These are phyloP conservation scores for Neomorphus geoffroyi DNA, from an alignment of 2,797 vertebrate genomes.

Conservation along the genomic window DNA sequence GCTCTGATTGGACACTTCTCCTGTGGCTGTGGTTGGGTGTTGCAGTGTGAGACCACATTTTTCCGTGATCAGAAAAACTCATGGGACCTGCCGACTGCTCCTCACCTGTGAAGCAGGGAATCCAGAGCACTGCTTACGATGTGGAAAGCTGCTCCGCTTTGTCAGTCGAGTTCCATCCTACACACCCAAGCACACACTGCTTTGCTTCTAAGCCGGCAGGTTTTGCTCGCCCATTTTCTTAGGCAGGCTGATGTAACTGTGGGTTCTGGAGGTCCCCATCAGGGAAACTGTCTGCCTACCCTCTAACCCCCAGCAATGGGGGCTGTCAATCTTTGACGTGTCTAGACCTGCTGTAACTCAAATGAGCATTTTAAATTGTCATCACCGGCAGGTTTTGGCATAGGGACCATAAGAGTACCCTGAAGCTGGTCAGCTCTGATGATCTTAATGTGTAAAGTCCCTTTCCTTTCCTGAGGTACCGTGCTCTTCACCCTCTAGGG, in stretches of 20 bases:
- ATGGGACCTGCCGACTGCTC: neutral
- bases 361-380: neutral
- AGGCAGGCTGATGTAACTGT: neutral
- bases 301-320: neutral
- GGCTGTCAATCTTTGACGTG: neutral
- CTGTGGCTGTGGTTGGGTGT: fast-evolving
- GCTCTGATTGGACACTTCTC: neutral
- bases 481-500: neutral
- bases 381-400: neutral
- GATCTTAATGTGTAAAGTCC: neutral
- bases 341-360: neutral
- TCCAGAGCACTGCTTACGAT: neutral
- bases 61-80: neutral
- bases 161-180: neutral
- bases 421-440: neutral
- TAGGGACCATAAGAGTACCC: neutral
- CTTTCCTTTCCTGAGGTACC: neutral
- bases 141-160: neutral
- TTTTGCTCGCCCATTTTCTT: neutral
- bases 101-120: neutral
- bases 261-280: neutral
- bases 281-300: neutral
- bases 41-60: fast-evolving
- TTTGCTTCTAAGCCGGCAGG: neutral
- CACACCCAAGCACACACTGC: neutral